These are phyloP conservation scores for Petromus typicus DNA, from an alignment of 2,113 vertebrate species.

Conservation along the genomic window DNA sequence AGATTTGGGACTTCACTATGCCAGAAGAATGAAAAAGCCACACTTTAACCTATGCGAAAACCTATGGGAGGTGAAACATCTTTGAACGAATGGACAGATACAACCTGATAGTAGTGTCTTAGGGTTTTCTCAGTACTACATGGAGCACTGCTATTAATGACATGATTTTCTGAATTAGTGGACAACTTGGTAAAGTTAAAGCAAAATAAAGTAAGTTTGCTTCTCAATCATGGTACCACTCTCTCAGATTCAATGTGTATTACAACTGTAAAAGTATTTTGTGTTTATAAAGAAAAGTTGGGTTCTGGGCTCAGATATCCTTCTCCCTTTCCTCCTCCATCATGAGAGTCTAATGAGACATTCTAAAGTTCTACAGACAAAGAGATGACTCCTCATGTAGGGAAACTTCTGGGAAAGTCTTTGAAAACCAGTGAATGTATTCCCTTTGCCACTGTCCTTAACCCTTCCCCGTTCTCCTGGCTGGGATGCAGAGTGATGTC, in stretches of 20 bases:
- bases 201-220: neutral
- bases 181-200: neutral
- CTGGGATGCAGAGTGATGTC: neutral
- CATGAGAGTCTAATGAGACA: neutral
- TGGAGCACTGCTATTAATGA: neutral
- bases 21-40: neutral
- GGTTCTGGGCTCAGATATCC: neutral
- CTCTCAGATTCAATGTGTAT: neutral
- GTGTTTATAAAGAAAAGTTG: constrained; percentile 14
- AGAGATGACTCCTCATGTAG: neutral
- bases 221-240: neutral
- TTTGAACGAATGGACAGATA: neutral
- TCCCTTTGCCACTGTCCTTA: neutral
- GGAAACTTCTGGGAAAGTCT: neutral
- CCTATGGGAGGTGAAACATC: neutral
- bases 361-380: neutral
- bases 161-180: neutral
- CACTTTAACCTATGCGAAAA: neutral
- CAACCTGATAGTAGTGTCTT: accelerated
- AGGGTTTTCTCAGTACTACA: neutral
- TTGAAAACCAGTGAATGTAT: neutral
- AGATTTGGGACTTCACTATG: neutral
- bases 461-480: neutral
- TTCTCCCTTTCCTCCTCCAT: neutral
- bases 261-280: constrained; percentile 29